Base-by-base conservation (phyloP, 1,140 invertebrate species). In the Helicorthomorpha holstii region DNA sequence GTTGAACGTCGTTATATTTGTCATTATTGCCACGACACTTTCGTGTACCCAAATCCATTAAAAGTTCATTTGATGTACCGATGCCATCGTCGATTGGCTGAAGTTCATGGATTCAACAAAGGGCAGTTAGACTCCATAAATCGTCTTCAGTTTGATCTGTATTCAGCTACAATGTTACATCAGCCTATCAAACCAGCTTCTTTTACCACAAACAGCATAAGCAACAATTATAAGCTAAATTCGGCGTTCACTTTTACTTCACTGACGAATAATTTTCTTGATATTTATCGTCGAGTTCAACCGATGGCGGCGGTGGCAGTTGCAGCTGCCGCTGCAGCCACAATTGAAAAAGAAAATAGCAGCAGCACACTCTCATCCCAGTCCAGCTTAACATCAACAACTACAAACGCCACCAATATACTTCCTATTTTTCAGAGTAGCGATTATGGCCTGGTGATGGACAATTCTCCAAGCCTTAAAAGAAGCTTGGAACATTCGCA, bases 41-140 rank as follows among this genome's bases (percentile, higher is more conserved):
- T 52, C 23, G 7, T 52, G 3, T 52, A 7, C 34, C 51, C 51
- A 19, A 48, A 48, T 41, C 45, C 51, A 3, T 42, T 49, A n/a
- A 12, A 7, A 4, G 26, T 44, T 29, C 51, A 52, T 25, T 19
- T 52, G 7, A 27, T 48, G 19, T 48, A 49, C 44, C 16, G 51
- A 7, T 52, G 51, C 25, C 44, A 52, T 19, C 43, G 21, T 7
- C 44, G 44, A 4, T 46, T 46, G 21, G 44, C 44, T 7, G 19
- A 46, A 25, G 44, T 46, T 22, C 44, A 46, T 25, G 44, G 44
- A 7, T 4, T 46, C 12, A 25, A 46, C 19, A 46, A 19, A 46
- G 4, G 4, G 4, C 44, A 46, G 19, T 25, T 46, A 19, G 44
- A 46, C 7, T 25, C 25, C 7, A 22, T 46, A 25, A 46, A 25